These are phyloP conservation scores for Stictonetta naevosa DNA, from an alignment of 2,113 vertebrate species.

Conservation along the genomic window DNA sequence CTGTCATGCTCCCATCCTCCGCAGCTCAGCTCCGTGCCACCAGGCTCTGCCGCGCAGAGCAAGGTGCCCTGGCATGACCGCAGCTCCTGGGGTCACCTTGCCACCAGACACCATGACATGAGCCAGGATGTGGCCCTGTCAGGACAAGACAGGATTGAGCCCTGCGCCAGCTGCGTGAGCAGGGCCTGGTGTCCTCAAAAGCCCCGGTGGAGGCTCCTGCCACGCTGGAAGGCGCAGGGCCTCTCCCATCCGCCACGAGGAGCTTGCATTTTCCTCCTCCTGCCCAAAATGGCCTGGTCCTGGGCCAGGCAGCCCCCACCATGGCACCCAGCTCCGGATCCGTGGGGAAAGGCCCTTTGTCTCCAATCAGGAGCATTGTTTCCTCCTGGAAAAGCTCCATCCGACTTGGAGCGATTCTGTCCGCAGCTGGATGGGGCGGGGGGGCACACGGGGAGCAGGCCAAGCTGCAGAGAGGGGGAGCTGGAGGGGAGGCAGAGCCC, in stretches of 20 bases:
- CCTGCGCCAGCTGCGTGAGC: background rate
- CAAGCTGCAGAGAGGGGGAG: background rate
- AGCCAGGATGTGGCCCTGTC: background rate
- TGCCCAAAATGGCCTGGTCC: slow-evolving; percentile 15
- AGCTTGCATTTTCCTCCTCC: background rate
- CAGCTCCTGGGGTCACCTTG: slow-evolving; percentile 9
- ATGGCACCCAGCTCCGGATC: slow-evolving; percentile 15
- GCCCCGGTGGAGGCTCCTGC: background rate
- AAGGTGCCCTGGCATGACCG: background rate
- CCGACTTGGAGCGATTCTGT: slow-evolving; percentile 10
- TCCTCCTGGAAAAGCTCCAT: slow-evolving; percentile 46
- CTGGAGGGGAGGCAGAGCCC: background rate
- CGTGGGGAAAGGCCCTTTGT: slow-evolving; percentile 6
- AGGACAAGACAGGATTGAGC: background rate
- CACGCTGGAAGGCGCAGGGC: background rate
- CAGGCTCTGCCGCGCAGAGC: background rate
- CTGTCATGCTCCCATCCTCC: background rate
- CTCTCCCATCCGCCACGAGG: background rate
- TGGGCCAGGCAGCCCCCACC: background rate
- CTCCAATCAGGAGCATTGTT: slow-evolving; percentile 45
- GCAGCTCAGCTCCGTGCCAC: background rate
- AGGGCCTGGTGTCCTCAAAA: background rate
- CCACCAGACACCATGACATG: background rate
- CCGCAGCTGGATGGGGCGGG: background rate
- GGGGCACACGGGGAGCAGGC: background rate